Evolutionary conservation across 2,113 vertebrate species (phyloP).

Genomic region (Tautogolabrus adspersus): DNA sequence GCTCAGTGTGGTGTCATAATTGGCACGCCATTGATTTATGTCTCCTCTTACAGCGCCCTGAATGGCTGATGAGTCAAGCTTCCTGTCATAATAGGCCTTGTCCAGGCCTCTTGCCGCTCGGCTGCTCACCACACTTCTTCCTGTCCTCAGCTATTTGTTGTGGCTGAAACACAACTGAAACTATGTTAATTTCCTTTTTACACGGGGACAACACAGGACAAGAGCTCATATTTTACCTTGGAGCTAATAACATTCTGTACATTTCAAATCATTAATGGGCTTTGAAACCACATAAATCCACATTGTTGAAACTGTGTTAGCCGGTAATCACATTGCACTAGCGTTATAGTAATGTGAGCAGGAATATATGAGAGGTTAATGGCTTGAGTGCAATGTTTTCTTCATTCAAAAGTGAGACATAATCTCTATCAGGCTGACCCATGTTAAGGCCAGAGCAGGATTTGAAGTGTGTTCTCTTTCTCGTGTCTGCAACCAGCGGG

Average conservation of each 20-base stretch:
- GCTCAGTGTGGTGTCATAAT: conserved; percentile 80
- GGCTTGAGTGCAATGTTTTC: conserved; percentile 42
- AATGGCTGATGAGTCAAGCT: conserved; percentile 78
- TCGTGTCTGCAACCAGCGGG: conserved; percentile 48
- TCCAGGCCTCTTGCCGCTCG: conserved; percentile 63
- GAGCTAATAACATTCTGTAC: conserved; percentile 48
- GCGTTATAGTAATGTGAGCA: conserved; percentile 53
- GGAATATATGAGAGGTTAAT: conserved; percentile 58
- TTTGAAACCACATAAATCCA: conserved; percentile 31
- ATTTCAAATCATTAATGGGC: conserved; percentile 49
- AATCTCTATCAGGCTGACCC: conserved; percentile 43
- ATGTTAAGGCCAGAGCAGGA: conserved; percentile 7
- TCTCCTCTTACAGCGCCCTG: conserved; percentile 79
- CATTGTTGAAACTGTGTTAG: conserved; percentile 20
- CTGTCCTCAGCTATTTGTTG: conserved; percentile 69
- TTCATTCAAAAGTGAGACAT: conserved; percentile 58
- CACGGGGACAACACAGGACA: conserved; percentile 59
- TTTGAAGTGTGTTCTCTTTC: conserved; percentile 37
- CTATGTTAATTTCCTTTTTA: conserved; percentile 73
- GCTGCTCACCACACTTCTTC: conserved; percentile 68
- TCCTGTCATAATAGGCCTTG: conserved; percentile 77
- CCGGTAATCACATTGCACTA: conserved; percentile 62
- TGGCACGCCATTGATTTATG: conserved; percentile 82
- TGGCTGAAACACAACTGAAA: conserved; percentile 67
- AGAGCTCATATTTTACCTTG: conserved; percentile 49